These are phyloP conservation scores for Phalacrocorax aristotelis DNA, from an alignment of 2,113 vertebrate species.

Conservation along the genomic window DNA sequence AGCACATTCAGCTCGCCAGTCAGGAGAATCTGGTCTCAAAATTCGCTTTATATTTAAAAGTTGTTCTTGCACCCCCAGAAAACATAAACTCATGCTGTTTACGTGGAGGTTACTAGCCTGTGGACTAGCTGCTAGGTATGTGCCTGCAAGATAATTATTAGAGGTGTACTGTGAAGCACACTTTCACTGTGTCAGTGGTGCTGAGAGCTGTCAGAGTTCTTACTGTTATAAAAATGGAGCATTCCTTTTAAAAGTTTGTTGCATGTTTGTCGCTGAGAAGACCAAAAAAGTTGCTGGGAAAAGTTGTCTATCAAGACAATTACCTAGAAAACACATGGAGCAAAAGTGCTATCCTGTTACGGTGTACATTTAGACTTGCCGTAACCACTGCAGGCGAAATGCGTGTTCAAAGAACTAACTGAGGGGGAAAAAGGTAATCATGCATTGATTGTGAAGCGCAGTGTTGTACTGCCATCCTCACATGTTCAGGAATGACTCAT, in stretches of 20 bases:
- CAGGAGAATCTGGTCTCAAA: neutral
- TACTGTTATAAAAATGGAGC: neutral
- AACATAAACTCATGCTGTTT: neutral
- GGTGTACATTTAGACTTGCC: neutral
- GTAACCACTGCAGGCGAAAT: neutral
- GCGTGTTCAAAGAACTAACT: neutral
- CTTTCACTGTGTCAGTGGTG: neutral
- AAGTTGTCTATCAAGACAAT: neutral
- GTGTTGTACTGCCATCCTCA: neutral
- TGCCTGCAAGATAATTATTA: rapidly evolving
- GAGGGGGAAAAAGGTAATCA: neutral
- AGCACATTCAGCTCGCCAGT: too few relatives aligned
- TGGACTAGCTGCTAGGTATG: neutral
- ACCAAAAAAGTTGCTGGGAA: neutral
- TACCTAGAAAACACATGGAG: neutral
- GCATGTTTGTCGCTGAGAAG: neutral
- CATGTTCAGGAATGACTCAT: neutral
- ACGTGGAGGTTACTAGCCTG: neutral
- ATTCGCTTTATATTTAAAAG: neutral
- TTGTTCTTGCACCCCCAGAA: neutral
- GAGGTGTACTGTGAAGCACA: too few relatives aligned
- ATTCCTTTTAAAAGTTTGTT: neutral
- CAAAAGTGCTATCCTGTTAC: neutral
- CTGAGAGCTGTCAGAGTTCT: neutral
- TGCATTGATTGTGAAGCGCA: neutral